These are phyloP conservation scores for Baccha elongata DNA, from an alignment of 2,888 invertebrate genomes.

Conservation along the genomic window DNA sequence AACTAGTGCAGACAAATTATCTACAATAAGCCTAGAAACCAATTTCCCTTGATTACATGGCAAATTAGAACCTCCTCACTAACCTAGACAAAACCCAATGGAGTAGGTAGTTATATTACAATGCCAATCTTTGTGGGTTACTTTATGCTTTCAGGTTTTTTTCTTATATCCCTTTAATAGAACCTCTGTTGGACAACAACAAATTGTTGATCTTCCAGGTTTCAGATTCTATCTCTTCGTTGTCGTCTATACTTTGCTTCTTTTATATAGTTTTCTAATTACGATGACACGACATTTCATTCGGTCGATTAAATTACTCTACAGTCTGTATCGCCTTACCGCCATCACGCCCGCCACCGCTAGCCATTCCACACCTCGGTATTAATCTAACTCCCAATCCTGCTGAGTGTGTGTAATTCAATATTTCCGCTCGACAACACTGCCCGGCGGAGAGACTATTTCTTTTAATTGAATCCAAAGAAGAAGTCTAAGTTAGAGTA, in stretches of 20 bases:
- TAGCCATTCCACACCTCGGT: background rate
- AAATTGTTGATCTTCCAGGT: background rate
- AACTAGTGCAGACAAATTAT: too few relatives aligned
- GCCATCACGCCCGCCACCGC: background rate
- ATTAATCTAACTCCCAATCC: background rate
- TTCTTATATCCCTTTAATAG: too few relatives aligned
- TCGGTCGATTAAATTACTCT: constrained; percentile 68
- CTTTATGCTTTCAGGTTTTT: background rate
- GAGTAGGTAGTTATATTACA: background rate
- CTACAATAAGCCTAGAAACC: too few relatives aligned
- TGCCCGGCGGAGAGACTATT: constrained; percentile 31
- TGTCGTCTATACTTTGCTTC: background rate
- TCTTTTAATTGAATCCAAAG: constrained; percentile 63
- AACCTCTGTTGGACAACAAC: background rate
- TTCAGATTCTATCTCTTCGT: background rate
- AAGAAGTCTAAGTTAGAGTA: background rate
- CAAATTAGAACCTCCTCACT: too few relatives aligned
- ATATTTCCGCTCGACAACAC: constrained; percentile 64
- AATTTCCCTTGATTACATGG: too few relatives aligned
- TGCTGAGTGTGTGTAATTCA: constrained; percentile 67
- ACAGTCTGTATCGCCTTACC: constrained; percentile 26
- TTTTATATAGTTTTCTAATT: constrained; percentile 64
- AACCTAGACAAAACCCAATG: background rate
- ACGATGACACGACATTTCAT: constrained; percentile 70
- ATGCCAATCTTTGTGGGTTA: background rate